Evolutionary conservation across 92 coral and sea anemone genomes (phyloP).

Genomic region (Palythoa caribaeorum): DNA sequence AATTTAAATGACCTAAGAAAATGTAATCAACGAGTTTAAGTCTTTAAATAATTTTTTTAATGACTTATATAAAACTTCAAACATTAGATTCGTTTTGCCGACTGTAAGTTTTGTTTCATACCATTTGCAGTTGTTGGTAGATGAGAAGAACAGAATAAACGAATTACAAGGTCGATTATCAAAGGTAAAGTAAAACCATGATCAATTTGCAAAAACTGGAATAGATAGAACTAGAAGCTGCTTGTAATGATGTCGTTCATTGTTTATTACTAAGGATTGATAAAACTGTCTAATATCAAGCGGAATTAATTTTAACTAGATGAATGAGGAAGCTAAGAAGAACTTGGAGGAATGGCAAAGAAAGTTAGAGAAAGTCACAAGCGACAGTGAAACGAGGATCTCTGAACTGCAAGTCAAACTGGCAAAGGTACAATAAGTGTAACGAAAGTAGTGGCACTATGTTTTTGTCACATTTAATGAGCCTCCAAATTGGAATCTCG

Average conservation of each 20-base stretch:
- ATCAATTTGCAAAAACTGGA: too few species aligned
- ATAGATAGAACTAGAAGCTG: too few species aligned
- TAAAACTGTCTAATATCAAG: neutral
- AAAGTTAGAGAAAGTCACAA: conserved; percentile 86
- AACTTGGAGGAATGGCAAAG: conserved; percentile 89
- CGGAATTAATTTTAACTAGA: conserved; percentile 45
- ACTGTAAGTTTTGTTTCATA: neutral
- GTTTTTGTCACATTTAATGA: too few species aligned
- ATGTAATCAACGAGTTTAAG: neutral
- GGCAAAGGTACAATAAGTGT: conserved; percentile 58
- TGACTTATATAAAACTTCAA: neutral
- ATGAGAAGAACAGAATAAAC: conserved; percentile 77
- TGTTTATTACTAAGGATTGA: too few species aligned
- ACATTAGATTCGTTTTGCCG: neutral
- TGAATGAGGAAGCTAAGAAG: conserved; percentile 92
- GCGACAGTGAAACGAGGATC: conserved; percentile 82
- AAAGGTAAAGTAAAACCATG: conserved; percentile 56
- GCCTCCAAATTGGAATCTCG: too few species aligned
- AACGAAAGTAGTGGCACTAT: neutral
- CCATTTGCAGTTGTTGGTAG: conserved; percentile 68
- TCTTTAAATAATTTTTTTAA: neutral
- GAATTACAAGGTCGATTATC: conserved; percentile 85
- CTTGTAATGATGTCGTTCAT: too few species aligned
- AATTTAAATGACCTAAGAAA: too few species aligned
- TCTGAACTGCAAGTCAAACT: conserved; percentile 78